Base-by-base conservation (phyloP, 2,113 vertebrate species). In the Diglossa brunneiventris region DNA sequence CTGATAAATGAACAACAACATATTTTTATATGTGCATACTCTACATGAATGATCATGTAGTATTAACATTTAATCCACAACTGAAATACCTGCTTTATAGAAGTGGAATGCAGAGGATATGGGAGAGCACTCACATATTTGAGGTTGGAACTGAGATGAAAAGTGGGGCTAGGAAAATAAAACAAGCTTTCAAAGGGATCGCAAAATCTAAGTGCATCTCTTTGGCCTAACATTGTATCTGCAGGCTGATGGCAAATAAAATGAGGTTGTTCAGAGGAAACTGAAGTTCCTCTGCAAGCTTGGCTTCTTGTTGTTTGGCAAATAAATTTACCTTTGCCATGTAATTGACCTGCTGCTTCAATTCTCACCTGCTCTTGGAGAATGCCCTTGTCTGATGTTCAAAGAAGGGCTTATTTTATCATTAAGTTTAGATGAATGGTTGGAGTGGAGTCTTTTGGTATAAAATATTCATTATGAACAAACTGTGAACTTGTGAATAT, bases 381-480 rank as follows among this genome's bases (percentile, higher is more conserved):
- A 95, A 74, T 70, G 59, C 64, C 42, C 78, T 66, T 79, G 20
- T 82, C 78, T 89, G 28, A 79, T 35, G 27, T 87, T 92, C 59
- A 80, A 83, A 81, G 69, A 87, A 86, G 31, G 76, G 49, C 21
- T 88, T 13, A 75, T 93, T 96, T 96, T 89, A 55, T 79, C 73
- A 93, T 74, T 33, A 86, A 84, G 83, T 81, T 96, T 90, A 93
- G 73, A 96, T 96, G 94, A 97, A 94, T 96, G 96, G 86, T 90
- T 95, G 44, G n/a, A 94, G 80, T 0, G 2, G 26, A 61, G 56
- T 80, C 93, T 85, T 92, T 70, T 59, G 15, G 27, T 81, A 49
- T 96, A 96, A 96, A 96, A 95, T 95, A 96, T 95, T 96, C 92
- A 93, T 93, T 96, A 96, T 89, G 94, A 96, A 92, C 90, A 97